Percentiles rank a stretch among this genome's conserved stretches.
These are phyloP conservation scores for Chromobotia macracanthus DNA, from an alignment of 2,797 vertebrate species.

Conservation along the genomic window DNA sequence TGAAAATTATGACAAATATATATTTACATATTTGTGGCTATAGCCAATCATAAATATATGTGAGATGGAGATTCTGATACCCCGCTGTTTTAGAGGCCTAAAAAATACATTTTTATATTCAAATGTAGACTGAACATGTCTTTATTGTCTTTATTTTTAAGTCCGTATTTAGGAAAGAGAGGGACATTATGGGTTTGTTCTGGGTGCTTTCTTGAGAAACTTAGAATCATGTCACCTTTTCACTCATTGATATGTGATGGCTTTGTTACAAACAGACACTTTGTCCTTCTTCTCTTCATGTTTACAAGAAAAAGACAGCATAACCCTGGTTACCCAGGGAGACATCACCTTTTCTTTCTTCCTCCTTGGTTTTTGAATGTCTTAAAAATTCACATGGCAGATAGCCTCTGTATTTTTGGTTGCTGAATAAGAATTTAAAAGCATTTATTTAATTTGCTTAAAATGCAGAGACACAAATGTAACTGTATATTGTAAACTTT, in stretches of 20 bases:
- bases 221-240: constrained; percentile 60
- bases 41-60: constrained; percentile 63
- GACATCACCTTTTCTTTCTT: constrained; percentile 54
- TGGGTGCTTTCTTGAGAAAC: constrained; percentile 58
- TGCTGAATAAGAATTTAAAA: not conserved
- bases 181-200: constrained; percentile 43
- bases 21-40: constrained; percentile 69
- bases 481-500: too few species aligned
- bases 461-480: constrained; percentile 4
- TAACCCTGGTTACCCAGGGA: constrained; percentile 70
- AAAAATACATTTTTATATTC: not conserved
- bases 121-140: not conserved
- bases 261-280: constrained; percentile 68
- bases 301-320: constrained; percentile 66
- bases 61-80: constrained; percentile 55
- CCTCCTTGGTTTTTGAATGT: constrained; percentile 52
- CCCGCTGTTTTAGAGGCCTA: constrained; percentile 65
- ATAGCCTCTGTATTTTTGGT: constrained; percentile 56
- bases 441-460: not conserved
- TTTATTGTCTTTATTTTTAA: constrained; percentile 19
- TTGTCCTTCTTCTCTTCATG: constrained; percentile 56
- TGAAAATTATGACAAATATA: constrained; percentile 62
- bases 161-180: constrained; percentile 5
- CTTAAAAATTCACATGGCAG: constrained; percentile 53
- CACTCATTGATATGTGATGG: constrained; percentile 62